These are phyloP conservation scores for Amblyornis subalaris DNA, from an alignment of 2,113 vertebrate genomes.

Conservation along the genomic window DNA sequence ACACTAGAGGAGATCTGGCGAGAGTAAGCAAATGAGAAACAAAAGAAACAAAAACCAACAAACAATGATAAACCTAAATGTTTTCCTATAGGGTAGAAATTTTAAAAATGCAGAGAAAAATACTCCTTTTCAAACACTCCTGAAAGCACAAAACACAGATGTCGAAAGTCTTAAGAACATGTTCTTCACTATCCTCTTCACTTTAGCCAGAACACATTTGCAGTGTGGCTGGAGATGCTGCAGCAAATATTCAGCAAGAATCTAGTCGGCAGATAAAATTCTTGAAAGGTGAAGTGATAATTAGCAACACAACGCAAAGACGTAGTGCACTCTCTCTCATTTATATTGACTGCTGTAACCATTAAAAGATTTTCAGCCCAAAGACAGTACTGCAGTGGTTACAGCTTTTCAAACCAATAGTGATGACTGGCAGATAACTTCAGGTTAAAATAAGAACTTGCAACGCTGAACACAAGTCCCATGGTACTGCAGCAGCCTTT, in stretches of 20 bases:
- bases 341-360: not conserved
- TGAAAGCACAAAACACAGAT: not conserved
- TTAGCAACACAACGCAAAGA: not conserved
- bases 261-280: not conserved
- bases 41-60: not conserved
- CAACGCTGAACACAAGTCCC: conserved; percentile 25
- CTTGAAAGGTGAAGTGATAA: not conserved
- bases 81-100: not conserved
- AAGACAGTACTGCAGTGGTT: not conserved
- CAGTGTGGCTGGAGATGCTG: not conserved
- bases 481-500: conserved; percentile 36
- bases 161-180: not conserved
- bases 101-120: not conserved
- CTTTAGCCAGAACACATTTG: not conserved
- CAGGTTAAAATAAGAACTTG: conserved; percentile 48
- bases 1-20: not conserved
- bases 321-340: not conserved
- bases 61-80: not conserved
- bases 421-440: conserved; percentile 1
- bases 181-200: not conserved
- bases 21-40: not conserved
- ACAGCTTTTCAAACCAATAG: not conserved
- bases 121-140: not conserved
- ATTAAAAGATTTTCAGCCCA: not conserved
- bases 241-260: not conserved